Percentiles rank a stretch among this genome's conserved stretches.
Evolutionary conservation across 2,888 invertebrate genomes (phyloP).

Genomic region (Morpho helenor): DNA sequence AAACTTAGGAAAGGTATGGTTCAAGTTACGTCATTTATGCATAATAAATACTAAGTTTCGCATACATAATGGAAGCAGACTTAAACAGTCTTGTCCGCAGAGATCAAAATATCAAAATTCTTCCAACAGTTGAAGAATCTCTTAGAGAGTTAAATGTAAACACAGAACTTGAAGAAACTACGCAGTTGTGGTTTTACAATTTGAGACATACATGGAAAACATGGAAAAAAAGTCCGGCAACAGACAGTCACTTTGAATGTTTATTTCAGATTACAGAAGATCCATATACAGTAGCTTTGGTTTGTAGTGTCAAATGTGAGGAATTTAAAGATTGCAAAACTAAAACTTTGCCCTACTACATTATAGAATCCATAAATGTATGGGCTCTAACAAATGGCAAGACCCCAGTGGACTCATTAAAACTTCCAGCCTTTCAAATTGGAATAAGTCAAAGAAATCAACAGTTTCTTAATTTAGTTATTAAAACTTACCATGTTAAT

Average conservation of each 20-base stretch:
- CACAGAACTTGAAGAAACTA: constrained; percentile 59
- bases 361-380: constrained; percentile 80
- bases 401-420: constrained; percentile 73
- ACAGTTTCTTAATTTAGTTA: constrained; percentile 81
- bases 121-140: constrained; percentile 67
- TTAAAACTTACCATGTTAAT: constrained; percentile 81
- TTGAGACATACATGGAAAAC: constrained; percentile 63
- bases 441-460: constrained; percentile 83
- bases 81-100: constrained; percentile 22
- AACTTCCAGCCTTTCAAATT: constrained; percentile 86
- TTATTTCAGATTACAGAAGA: constrained; percentile 75
- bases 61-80: constrained; percentile 15
- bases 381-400: constrained; percentile 60
- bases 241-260: constrained; percentile 66
- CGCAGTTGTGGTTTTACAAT: constrained; percentile 59
- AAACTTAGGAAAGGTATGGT: too few relatives aligned
- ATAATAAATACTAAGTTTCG: too few relatives aligned
- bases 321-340: constrained; percentile 82
- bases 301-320: constrained; percentile 80
- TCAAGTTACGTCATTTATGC: too few relatives aligned
- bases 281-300: constrained; percentile 79
- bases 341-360: constrained; percentile 80
- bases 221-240: constrained; percentile 77
- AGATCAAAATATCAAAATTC: constrained; percentile 66
- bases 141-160: constrained; percentile 56